Evolutionary conservation across 2,797 vertebrate genomes (phyloP), one percentile per base, ranked within the genome.

Genomic region (Meda fulgida): DNA sequence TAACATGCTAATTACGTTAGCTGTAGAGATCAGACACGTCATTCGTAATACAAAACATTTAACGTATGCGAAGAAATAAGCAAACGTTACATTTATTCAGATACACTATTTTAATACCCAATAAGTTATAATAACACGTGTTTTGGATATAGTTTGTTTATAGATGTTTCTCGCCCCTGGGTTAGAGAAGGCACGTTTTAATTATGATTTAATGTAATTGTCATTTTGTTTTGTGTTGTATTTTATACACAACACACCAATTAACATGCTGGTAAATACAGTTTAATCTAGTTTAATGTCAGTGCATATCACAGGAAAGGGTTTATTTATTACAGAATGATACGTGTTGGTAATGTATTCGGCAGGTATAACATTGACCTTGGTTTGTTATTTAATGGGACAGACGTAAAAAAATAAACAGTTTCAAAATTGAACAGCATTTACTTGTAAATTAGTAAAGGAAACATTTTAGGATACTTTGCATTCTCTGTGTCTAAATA

Each of bases 1-100:
- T 78, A 63, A 63, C 36, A 36, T 34, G 76, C 76, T 78, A 65
- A 78, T 65, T 26, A 16, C n/a, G 3, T 65, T 78, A 78, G 58
- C 77, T 46, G 38, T 38, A 40, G 38, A 31, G 36, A 5, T 43
- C 23, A 43, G 16, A 29, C 16, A 55, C 16, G 55, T 26, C 26
- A 40, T 63, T 63, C 16, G 10, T 11, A 21, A 53, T 18, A 58
- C 26, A 71, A 10, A 63, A 78, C n/a, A 40, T 40, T n/a, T n/a
- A n/a, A n/a, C n/a, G n/a, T n/a, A n/a, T n/a, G n/a, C n/a, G n/a
- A n/a, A n/a, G n/a, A n/a, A n/a, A n/a, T n/a, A n/a, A n/a, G n/a
- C n/a, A n/a, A n/a, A n/a, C n/a, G n/a, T n/a, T n/a, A n/a, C n/a
- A n/a, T n/a, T n/a, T n/a, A n/a, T n/a, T n/a, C n/a, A n/a, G n/a